Evolutionary conservation across 2,113 vertebrate species (phyloP), one percentile per base, ranked within the genome.

Genomic region (Elachura formosa): DNA sequence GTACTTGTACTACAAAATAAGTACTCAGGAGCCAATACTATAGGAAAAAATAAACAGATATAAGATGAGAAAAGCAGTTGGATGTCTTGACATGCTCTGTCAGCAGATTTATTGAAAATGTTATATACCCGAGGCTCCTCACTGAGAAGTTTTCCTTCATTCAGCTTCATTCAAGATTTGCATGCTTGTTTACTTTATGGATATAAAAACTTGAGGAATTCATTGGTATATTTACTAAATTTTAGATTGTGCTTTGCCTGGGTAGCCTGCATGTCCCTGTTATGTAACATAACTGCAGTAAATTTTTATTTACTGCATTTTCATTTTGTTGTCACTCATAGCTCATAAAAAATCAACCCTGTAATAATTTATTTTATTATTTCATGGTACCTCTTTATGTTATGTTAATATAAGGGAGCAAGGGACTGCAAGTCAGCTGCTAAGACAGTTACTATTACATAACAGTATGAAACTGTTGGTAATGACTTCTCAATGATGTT

Each of bases 121-220:
- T 74, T 40, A 56, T 59, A 4, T 52, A 90, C 46, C 48, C 17
- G 6, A 89, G 45, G 36, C 40, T 68, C 49, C 64, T 80, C 63
- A 55, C 24, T 18, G n/a, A 18, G n/a, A 78, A 40, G 6, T 81
- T 82, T 71, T 58, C 18, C 20, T 95, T 87, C 64, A 69, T 74
- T 89, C 68, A 84, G 46, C 10, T 91, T 56, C 31, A 31, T 23
- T 68, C 33, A 36, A 48, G 64, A 46, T 7, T 87, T 81, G 74
- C 0, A 1, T 55, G 34, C 20, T 86, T 87, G 6, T 75, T 90
- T 87, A 43, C 14, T 52, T 71, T 26, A 58, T 28, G 33, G 54
- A 93, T 73, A 87, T 28, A 85, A 94, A 91, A 91, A 67, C 48
- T 14, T 59, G 71, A 91, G 36, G n/a, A 90, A 93, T 58, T 83